Conservation (phyloP, 64 coral and sea anemone species). For the Exaiptasia diaphana region DNA sequence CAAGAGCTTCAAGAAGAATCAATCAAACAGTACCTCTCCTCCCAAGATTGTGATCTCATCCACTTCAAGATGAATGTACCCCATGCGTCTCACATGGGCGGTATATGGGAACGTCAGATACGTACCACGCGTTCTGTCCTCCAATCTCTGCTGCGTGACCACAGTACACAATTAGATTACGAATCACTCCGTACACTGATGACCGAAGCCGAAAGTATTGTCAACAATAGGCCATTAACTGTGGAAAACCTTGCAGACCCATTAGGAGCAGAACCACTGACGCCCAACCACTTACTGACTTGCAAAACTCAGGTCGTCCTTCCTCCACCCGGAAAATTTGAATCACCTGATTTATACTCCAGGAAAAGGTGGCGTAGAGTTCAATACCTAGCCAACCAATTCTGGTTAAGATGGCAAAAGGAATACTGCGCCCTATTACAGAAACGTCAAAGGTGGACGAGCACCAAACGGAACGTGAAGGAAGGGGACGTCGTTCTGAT, state of each 20-base stretch:
- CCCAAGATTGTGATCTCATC: slow-evolving; percentile 39
- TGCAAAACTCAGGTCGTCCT: slow-evolving; percentile 24
- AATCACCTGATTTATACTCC: slow-evolving; percentile 22
- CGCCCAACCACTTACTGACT: slow-evolving; percentile 27
- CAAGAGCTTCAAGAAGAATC: not conserved
- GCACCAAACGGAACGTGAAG: not conserved
- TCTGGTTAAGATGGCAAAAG: slow-evolving; percentile 30
- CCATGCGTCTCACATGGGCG: slow-evolving; percentile 46
- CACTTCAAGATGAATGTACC: slow-evolving; percentile 39
- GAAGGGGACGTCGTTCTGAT: slow-evolving; percentile 25
- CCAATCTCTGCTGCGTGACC: slow-evolving; percentile 10
- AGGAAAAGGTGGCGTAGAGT: slow-evolving; percentile 42
- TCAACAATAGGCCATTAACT: slow-evolving; percentile 33
- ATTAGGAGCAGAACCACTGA: slow-evolving; percentile 8
- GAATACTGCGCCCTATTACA: slow-evolving; percentile 28
- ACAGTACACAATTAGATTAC: slow-evolving; percentile 14
- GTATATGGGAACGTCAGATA: slow-evolving; percentile 51
- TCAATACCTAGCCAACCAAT: slow-evolving; percentile 40
- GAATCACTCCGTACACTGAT: slow-evolving; percentile 28
- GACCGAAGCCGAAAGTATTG: slow-evolving; percentile 46
- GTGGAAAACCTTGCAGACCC: slow-evolving; percentile 17
- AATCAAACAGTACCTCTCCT: slow-evolving; percentile 11
- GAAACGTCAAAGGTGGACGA: slow-evolving; percentile 24
- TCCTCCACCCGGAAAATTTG: slow-evolving; percentile 28
- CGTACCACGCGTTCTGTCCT: slow-evolving; percentile 28